Conservation (phyloP, 2,888 invertebrate genomes). For the Dioctria linearis region DNA sequence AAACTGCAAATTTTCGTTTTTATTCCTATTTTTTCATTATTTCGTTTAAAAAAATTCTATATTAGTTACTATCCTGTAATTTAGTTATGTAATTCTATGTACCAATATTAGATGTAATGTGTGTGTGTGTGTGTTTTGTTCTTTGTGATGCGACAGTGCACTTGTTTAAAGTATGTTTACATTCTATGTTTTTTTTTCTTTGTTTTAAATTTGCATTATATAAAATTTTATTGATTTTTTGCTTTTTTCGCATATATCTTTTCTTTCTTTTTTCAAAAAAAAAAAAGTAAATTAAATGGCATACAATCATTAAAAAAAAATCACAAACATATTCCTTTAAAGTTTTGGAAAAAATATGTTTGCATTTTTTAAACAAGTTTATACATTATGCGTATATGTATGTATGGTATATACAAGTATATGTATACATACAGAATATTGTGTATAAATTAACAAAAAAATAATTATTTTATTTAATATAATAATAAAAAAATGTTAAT, state of each 20-base stretch:
- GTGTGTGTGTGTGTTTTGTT: constrained; percentile 44
- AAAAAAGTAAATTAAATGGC: constrained; percentile 32
- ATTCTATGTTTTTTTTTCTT: constrained; percentile 37
- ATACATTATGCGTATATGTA: constrained; percentile 45
- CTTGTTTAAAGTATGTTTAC: constrained; percentile 32
- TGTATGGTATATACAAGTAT: constrained; percentile 32
- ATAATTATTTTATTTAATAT: constrained; percentile 51
- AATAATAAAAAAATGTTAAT: constrained; percentile 50
- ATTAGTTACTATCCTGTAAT: constrained; percentile 39
- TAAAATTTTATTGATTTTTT: constrained; percentile 12
- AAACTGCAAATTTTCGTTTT: constrained; percentile 35
- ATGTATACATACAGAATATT: constrained; percentile 29
- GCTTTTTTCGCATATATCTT: constrained; percentile 27
- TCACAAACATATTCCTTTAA: constrained; percentile 28
- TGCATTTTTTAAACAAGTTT: constrained; percentile 23
- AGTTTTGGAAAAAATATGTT: constrained; percentile 14
- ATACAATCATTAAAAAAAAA: constrained; percentile 30
- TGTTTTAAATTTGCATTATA: constrained; percentile 36
- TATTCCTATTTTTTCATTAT: background rate
- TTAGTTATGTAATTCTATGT: constrained; percentile 40
- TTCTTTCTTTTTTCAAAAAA: constrained; percentile 18
- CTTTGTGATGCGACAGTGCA: constrained; percentile 44
- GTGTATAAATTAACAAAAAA: constrained; percentile 51
- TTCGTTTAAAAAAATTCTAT: constrained; percentile 33
- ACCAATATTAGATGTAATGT: constrained; percentile 21